These are phyloP conservation scores for Chromobotia macracanthus DNA, from an alignment of 2,797 vertebrate species.

Conservation along the genomic window DNA sequence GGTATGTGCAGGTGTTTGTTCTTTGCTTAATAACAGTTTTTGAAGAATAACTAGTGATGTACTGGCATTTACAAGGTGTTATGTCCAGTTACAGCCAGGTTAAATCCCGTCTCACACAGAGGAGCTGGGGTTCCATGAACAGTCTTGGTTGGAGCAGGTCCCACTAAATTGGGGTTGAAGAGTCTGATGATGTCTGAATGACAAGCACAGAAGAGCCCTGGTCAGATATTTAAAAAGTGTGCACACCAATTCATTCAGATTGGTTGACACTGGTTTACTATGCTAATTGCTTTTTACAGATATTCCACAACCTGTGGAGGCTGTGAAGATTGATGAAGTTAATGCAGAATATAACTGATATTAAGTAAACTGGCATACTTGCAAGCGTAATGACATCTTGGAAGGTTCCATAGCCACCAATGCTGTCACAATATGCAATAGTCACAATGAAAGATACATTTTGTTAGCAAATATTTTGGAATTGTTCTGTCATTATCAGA, in stretches of 20 bases:
- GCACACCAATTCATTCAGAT: neutral
- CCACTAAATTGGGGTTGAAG: slow-evolving; percentile 79
- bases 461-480: neutral
- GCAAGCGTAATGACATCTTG: slow-evolving; percentile 81
- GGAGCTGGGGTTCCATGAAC: slow-evolving; percentile 73
- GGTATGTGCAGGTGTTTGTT: neutral
- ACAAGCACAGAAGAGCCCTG: slow-evolving; percentile 6
- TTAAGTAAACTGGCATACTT: slow-evolving; percentile 70
- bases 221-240: neutral
- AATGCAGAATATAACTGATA: neutral
- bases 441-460: neutral
- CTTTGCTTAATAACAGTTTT: neutral
- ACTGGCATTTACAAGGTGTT: slow-evolving; percentile 76
- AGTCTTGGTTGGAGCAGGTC: slow-evolving; percentile 74
- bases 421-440: slow-evolving; percentile 64
- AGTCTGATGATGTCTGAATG: slow-evolving; percentile 78
- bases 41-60: neutral
- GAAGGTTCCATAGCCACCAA: slow-evolving; percentile 79
- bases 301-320: no score
- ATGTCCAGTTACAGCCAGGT: slow-evolving; percentile 82
- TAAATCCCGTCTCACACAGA: slow-evolving; percentile 78
- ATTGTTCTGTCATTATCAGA: neutral
- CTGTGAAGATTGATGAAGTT: neutral
- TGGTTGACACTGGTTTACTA: neutral
- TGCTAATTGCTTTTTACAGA: neutral